phyloP scores from a whole-genome alignment of 2,113 vertebrate species.

The Mola mola region DNA sequence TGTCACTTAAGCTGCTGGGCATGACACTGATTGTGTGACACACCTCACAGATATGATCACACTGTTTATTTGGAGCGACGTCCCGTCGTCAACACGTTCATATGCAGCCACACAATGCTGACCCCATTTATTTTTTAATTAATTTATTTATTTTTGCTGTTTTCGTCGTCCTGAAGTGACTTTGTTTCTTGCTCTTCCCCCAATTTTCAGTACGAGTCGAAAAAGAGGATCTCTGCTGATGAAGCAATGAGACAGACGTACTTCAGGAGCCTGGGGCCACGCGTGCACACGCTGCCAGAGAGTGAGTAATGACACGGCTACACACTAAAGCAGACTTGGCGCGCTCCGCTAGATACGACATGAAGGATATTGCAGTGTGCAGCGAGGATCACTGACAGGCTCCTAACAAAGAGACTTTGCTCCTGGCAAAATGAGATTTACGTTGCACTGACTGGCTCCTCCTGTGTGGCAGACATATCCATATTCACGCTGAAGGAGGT shows the following conservation, averaged over 20 bases:
- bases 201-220: conserved; percentile 89
- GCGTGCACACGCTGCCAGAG: conserved; percentile 90
- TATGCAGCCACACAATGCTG: conserved; percentile 1
- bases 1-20: conserved; percentile 28
- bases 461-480: conserved; percentile 85
- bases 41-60: conserved; percentile 34
- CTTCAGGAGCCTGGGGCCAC: conserved; percentile 93
- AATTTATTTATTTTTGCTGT: conserved; percentile 8
- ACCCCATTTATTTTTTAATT: conserved; percentile 3
- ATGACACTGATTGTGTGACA: conserved; percentile 21
- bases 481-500: conserved; percentile 98
- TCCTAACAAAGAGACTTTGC: conserved; percentile 45
- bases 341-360: conserved; percentile 14
- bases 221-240: conserved; percentile 93
- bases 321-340: conserved; percentile 60
- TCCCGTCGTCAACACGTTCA: neutral
- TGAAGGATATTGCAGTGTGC: conserved; percentile 43
- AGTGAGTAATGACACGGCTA: conserved; percentile 85
- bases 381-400: conserved; percentile 40
- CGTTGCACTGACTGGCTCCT: conserved; percentile 39
- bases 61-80: conserved; percentile 21
- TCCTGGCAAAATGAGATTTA: conserved; percentile 32
- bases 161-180: neutral
- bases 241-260: conserved; percentile 94
- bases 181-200: conserved; percentile 21